These are phyloP conservation scores for Cosmia trapezina DNA, from an alignment of 2,888 invertebrate species.

Conservation along the genomic window DNA sequence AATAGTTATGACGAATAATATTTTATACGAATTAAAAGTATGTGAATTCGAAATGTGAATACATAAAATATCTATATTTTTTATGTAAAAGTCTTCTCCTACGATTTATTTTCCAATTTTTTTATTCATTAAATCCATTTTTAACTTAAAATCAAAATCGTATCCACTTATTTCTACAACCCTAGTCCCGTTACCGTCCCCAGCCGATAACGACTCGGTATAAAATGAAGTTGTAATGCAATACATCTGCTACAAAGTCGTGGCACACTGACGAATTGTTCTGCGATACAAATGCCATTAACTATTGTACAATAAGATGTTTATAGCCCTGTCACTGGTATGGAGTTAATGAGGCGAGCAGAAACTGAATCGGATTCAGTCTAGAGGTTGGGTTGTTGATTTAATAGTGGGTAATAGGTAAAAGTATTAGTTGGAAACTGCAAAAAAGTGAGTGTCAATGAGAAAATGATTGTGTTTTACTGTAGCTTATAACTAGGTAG, in stretches of 20 bases:
- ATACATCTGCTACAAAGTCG: slow-evolving; percentile 87
- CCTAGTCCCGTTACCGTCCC: slow-evolving; percentile 67
- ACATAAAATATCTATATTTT: too few species aligned
- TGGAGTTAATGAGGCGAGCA: slow-evolving; percentile 75
- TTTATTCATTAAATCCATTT: too few species aligned
- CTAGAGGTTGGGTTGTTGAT: slow-evolving; percentile 32
- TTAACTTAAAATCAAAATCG: slow-evolving; percentile 10
- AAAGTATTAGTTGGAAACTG: too few species aligned
- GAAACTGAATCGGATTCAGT: slow-evolving; percentile 68
- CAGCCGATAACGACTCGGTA: slow-evolving; percentile 82
- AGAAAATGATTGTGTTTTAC: too few species aligned
- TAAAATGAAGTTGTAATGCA: slow-evolving; percentile 88
- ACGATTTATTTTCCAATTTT: too few species aligned
- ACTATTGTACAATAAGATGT: slow-evolving; percentile 81
- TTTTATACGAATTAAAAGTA: too few species aligned
- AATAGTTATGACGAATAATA: too few species aligned
- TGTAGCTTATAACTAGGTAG: too few species aligned
- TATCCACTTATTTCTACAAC: slow-evolving; percentile 69
- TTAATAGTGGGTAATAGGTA: too few species aligned
- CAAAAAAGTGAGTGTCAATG: too few species aligned
- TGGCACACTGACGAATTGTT: slow-evolving; percentile 86
- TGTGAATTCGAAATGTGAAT: too few species aligned
- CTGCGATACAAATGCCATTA: slow-evolving; percentile 77
- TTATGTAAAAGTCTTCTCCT: too few species aligned
- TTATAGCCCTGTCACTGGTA: slow-evolving; percentile 74